A percentile compares a stretch with the other conserved stretches of the same genome.
phyloP scores from a whole-genome alignment of 37 sponge, comb jelly and placozoan genomes.

The Bolinopsis microptera region DNA sequence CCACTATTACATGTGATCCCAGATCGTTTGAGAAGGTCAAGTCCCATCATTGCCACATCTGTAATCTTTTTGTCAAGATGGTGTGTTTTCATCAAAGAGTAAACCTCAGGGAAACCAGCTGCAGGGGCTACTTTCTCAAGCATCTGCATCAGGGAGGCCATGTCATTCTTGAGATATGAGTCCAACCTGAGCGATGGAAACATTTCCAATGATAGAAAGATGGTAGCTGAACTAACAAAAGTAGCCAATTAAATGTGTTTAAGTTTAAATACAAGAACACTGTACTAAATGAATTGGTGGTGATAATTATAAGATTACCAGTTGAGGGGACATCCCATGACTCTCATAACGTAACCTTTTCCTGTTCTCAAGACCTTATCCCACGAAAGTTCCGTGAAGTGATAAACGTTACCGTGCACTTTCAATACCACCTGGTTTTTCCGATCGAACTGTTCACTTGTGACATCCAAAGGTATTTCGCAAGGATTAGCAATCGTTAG shows the following conservation, averaged over 20 bases:
- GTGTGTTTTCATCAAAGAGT: not conserved
- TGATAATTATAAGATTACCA: too few relatives aligned
- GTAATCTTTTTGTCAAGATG: not conserved
- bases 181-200: not conserved
- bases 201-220: too few relatives aligned
- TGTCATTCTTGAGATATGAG: not conserved
- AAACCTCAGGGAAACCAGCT: not conserved
- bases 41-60: not conserved
- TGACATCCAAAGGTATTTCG: not conserved
- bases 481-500: not conserved
- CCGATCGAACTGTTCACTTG: not conserved
- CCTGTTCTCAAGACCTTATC: not conserved
- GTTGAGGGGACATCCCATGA: not conserved
- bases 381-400: not conserved
- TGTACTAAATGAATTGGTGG: too few relatives aligned
- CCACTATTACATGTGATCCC: not conserved
- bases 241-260: too few relatives aligned
- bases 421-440: not conserved
- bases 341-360: not conserved
- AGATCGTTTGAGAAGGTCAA: not conserved
- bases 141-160: not conserved
- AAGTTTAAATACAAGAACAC: too few relatives aligned
- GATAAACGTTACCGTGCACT: not conserved
- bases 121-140: not conserved
- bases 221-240: too few relatives aligned